phyloP scores from a whole-genome alignment of 2,113 vertebrate species.

The Chionodraco myersi region DNA sequence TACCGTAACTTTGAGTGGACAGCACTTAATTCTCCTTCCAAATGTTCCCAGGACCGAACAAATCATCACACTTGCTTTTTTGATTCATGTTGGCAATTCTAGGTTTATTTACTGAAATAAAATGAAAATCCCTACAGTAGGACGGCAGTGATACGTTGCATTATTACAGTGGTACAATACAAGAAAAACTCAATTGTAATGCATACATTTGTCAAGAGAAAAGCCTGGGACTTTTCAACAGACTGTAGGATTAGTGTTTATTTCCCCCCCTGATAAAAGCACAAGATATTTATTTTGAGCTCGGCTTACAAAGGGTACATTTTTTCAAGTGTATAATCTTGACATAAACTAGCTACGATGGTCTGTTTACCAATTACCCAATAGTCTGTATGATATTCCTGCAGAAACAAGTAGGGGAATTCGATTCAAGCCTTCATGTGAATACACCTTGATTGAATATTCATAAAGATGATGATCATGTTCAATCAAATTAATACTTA shows the following conservation, averaged over 20 bases:
- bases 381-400: background rate
- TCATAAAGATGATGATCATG: constrained; percentile 2
- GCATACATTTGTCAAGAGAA: constrained; percentile 13
- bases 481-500: constrained; percentile 19
- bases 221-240: background rate
- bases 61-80: constrained; percentile 26
- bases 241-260: constrained; percentile 13
- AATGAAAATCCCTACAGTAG: background rate
- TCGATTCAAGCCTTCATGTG: constrained; percentile 12
- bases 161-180: constrained; percentile 4
- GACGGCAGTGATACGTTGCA: background rate
- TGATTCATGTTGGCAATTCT: background rate
- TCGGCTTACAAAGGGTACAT: background rate
- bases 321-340: background rate
- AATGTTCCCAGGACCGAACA: background rate
- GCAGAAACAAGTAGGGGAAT: background rate
- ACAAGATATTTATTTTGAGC: background rate
- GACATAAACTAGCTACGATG: background rate
- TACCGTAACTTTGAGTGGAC: background rate
- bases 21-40: no score
- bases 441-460: constrained; percentile 18
- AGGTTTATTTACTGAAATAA: constrained; percentile 14
- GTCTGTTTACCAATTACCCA: background rate
- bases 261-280: background rate
- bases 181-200: constrained; percentile 11